Percentiles rank a stretch among this genome's conserved stretches.
Evolutionary conservation across 1,140 invertebrate species (phyloP).

Genomic region (Coelopa frigida): DNA sequence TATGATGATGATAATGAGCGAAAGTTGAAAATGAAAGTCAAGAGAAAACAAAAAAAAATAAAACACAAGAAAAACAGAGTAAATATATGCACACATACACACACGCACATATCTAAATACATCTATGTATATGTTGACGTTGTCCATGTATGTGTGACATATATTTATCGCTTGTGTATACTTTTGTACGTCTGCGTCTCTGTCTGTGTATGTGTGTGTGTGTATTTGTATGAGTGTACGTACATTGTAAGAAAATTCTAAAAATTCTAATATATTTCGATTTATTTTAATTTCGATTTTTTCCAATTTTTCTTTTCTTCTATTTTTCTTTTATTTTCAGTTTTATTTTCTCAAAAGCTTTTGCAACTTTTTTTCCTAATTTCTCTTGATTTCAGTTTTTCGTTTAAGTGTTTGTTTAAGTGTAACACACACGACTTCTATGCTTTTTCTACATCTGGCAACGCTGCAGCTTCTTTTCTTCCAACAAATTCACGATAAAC

Average conservation of each 20-base stretch:
- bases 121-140: slow-evolving; percentile 2
- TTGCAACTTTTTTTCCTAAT: background rate
- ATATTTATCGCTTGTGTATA: background rate
- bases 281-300: slow-evolving; percentile 4
- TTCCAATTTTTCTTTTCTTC: slow-evolving; percentile 4
- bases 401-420: slow-evolving; percentile 1
- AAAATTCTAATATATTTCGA: slow-evolving; percentile 7
- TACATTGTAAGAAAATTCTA: too few relatives aligned
- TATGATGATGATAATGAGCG: too few relatives aligned
- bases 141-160: too few relatives aligned
- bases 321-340: slow-evolving; percentile 1
- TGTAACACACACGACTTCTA: slow-evolving; percentile 2
- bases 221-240: background rate
- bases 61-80: slow-evolving; percentile 22
- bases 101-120: slow-evolving; percentile 1
- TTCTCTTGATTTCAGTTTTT: background rate
- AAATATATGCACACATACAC: slow-evolving; percentile 4
- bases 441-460: background rate
- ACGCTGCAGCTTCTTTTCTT: background rate
- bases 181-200: background rate
- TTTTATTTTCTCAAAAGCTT: background rate
- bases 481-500: background rate
- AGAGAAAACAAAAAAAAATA: slow-evolving; percentile 19
- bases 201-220: background rate
- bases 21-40: too few relatives aligned